Percentiles rank a stretch among this genome's conserved stretches.
Conservation (phyloP, 2,113 vertebrate genomes). For the Cottus gobio region DNA sequence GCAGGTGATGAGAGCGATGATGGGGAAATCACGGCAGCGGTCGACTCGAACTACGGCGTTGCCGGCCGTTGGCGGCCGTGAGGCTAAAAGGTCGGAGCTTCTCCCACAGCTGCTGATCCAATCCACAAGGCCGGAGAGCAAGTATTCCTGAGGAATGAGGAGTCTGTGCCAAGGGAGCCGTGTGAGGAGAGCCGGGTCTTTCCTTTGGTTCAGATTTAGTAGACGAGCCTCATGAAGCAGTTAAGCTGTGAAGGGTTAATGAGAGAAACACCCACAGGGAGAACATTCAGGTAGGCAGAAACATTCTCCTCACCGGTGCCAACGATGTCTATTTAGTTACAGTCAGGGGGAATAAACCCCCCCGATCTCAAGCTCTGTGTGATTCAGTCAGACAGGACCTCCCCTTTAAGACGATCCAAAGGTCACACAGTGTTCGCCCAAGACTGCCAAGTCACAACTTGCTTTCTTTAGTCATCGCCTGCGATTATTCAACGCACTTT, state of each 20-base stretch:
- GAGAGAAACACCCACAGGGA: neutral
- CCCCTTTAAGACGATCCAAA: conserved; percentile 23
- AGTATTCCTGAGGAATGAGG: no score
- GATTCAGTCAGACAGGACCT: conserved; percentile 39
- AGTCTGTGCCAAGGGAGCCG: no score
- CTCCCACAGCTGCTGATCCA: no score
- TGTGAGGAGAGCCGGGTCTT: no score
- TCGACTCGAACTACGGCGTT: no score
- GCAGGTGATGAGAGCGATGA: no score
- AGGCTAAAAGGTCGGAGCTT: no score
- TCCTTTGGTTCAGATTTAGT: no score
- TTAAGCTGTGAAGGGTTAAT: neutral
- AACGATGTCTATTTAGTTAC: neutral
- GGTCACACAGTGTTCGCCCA: conserved; percentile 6
- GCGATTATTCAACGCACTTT: neutral
- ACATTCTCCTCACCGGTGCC: neutral
- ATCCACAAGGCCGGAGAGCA: no score
- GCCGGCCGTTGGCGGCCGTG: no score
- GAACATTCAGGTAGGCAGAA: neutral
- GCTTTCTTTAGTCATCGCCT: neutral
- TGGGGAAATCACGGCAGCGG: no score
- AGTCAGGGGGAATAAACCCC: neutral
- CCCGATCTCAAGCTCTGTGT: neutral
- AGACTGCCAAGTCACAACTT: conserved; percentile 16
- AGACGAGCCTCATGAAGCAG: no score